Evolutionary conservation across 2,797 vertebrate genomes (phyloP), one percentile per base, ranked within the genome.

Genomic region (Sebastes trivittatus): DNA sequence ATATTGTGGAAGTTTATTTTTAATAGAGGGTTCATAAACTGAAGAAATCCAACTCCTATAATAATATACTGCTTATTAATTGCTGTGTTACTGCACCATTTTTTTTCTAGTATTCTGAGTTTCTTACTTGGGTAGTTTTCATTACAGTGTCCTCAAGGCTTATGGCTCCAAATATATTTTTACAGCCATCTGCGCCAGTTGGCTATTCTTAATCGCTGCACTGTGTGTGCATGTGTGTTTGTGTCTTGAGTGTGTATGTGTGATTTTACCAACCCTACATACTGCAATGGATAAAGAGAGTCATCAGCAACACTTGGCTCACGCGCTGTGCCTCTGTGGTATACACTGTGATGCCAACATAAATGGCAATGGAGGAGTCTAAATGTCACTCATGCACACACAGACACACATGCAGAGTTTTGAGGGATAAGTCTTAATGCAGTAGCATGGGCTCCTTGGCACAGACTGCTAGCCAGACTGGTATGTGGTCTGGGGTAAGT

Each of bases 141-240:
- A 94, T 95, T 91, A 92, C 85, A 89, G 72, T 89, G 86, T 93
- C 91, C 90, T 94, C 89, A 77, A 92, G 88, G 91, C 91, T 93
- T 93, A 92, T 92, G 90, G 92, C 93, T 94, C 89, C 86, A 94
- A 94, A 93, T 94, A 92, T 91, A 91, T 94, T 95, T 94, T 92
- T 92, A 93, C 92, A 93, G 94, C 93, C 95, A 95, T 95, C 93
- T 96, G 94, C 86, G 92, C 93, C 93, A 94, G 89, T 95, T 93
- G 90, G 92, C 93, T 94, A 93, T 94, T 93, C 91, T 92, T 95
- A 94, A 95, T 94, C 90, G 73, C 89, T 92, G 90, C 80, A 66
- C 80, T 78, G 73, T 75, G 82, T 86, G 78, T 81, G 80, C 63
- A 61, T 79, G 70, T 56, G 71, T 86, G 81, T 78, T 64, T 86